phyloP scores from a whole-genome alignment of 2,113 vertebrate species.

The Amazona guildingii region DNA sequence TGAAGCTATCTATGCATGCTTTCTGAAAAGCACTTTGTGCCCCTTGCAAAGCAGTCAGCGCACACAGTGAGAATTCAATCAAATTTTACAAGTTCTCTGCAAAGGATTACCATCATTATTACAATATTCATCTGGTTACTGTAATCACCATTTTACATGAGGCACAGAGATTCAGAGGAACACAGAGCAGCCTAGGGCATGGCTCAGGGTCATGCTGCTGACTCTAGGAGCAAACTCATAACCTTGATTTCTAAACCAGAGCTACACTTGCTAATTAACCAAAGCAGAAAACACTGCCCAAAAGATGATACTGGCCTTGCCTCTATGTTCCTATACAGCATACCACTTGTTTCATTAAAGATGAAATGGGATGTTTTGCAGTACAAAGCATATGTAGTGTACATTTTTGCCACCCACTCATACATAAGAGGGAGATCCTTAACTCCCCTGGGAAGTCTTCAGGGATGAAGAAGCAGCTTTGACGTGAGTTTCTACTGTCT shows the following conservation, averaged over 20 bases:
- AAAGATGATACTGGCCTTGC: neutral
- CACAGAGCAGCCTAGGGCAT: neutral
- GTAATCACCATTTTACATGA: neutral
- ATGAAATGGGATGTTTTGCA: neutral
- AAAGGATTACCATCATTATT: neutral
- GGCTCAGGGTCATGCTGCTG: neutral
- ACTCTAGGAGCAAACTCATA: neutral
- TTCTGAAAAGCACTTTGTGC: neutral
- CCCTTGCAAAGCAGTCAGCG: neutral
- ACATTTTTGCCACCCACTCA: neutral
- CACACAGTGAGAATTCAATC: neutral
- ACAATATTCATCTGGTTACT: neutral
- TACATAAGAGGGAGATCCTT: neutral
- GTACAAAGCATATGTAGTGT: neutral
- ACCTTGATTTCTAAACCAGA: neutral
- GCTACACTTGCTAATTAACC: neutral
- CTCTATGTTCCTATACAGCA: neutral
- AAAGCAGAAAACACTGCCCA: neutral
- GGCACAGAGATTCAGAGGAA: neutral
- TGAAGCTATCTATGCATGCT: neutral
- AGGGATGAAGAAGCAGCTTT: neutral
- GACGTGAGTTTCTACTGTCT: neutral
- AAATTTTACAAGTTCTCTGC: conserved; percentile 8
- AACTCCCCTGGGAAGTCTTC: neutral
- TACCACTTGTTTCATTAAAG: neutral